Conservation (phyloP, 2,888 invertebrate species). For the Auanema sp. region DNA sequence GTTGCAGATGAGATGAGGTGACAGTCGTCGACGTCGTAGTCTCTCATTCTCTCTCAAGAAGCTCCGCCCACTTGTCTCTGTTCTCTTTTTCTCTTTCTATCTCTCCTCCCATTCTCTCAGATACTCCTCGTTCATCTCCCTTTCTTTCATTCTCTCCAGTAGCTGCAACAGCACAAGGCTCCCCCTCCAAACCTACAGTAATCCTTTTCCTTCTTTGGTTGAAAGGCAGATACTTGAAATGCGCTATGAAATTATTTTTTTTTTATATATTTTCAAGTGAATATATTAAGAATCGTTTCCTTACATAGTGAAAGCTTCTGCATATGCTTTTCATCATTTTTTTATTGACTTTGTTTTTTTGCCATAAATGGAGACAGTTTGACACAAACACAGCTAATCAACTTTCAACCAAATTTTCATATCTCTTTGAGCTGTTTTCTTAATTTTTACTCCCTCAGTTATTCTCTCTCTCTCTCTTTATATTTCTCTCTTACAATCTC, state of each 20-base stretch:
- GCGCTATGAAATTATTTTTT: too few relatives aligned
- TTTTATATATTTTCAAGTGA: too few relatives aligned
- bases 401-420: not conserved
- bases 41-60: constrained; percentile 3
- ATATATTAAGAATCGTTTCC: too few relatives aligned
- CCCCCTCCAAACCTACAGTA: not conserved
- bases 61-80: constrained; percentile 2
- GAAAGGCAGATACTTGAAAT: too few relatives aligned
- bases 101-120: constrained; percentile 4
- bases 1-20: too few relatives aligned
- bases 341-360: constrained; percentile 1
- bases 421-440: not conserved
- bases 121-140: constrained; percentile 4
- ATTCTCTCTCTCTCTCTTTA: constrained; percentile 2
- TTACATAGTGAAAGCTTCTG: too few relatives aligned
- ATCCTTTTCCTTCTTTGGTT: constrained; percentile 3
- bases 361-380: not conserved
- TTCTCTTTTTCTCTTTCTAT: not conserved
- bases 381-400: not conserved
- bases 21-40: too few relatives aligned
- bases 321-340: not conserved
- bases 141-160: constrained; percentile 4
- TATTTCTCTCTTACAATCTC: constrained; percentile 1
- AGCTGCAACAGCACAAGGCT: constrained; percentile 3
- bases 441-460: not conserved